Base-by-base conservation (phyloP, 2,888 invertebrate genomes). In the Cyaniris semiargus region DNA sequence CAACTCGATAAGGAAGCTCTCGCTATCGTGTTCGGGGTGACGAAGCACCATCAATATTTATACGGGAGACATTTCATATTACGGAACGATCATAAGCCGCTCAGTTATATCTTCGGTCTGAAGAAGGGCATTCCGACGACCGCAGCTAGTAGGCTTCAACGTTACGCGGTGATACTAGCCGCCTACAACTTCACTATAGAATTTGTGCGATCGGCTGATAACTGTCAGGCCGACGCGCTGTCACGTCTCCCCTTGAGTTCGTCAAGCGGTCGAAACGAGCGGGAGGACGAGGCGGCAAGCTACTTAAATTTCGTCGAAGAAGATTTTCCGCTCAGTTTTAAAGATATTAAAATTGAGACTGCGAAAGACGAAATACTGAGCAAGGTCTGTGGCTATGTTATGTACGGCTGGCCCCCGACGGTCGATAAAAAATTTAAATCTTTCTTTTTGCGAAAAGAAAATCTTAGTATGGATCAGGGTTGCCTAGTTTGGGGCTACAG, bases 41-140 rank as follows among this genome's bases (percentile, higher is more conserved):
- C 75, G 5, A 78, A 80, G 72, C 78, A 79, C 31, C 83, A 83
- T 71, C 80, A 83, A n/a, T 83, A 81, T 70, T 53, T 80, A 15
- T 81, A 76, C 44, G 80, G 79, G 8, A 58, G 78, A 15, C 60
- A 72, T 34, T 82, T 81, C 44, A n/a, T 53, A 0, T 78, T 89
- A 8, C 23, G n/a, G n/a, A n/a, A n/a, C n/a, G n/a, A n/a, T n/a
- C n/a, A n/a, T n/a, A n/a, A n/a, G n/a, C n/a, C n/a, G 0, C 79
- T 93, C 4, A 81, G 82, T 10, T 81, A 82, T 21, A 86, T 92
- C 58, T 86, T 90, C 53, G 83, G 83, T 1, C 76, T 78, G 8
- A 84, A 83, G 81, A 80, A 81, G 56, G 83, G 81, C 27, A 86
- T 81, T 79, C 86, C 81, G 70, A 78, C 74, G 15, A 80, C 84